Base-by-base conservation (phyloP, 2,113 vertebrate species). In the Thryonomys swinderianus region DNA sequence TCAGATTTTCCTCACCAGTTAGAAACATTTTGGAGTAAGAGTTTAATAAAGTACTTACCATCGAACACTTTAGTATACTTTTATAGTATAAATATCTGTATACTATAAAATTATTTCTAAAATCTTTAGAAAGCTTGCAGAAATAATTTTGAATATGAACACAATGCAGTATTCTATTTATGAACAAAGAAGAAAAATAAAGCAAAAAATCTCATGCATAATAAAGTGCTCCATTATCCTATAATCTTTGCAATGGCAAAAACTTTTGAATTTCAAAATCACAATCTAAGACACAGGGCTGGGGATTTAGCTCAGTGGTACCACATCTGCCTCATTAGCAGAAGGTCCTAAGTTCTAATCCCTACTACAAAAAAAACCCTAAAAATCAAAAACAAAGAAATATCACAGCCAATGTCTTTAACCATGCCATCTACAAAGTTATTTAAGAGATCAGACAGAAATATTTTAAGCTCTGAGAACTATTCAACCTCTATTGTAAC, bases 91-190 rank as follows among this genome's bases (percentile, higher is more conserved):
- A 82, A 76, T 32, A 37, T 10, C 21, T 85, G 88, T 27, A 74
- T 14, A 18, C 34, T 25, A 83, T 55, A 80, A 85, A 80, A 53
- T 48, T 17, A 61, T 45, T 91, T 67, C 14, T 76, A 32, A 88
- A 84, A 80, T 17, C 34, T 69, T 80, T 34, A 82, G 53, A 42
- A 71, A 84, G 37, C 40, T 81, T 48, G 73, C 5, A n/a, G 59
- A 80, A 92, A 89, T 73, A 11, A 80, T 45, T 40, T 95, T 83
- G 25, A 55, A 55, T 83, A 76, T 18, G 76, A 53, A 92, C 27
- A 67, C 1, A 64, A 21, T 57, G 27, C 34, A 53, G 30, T 51
- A 20, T 78, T 87, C 61, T 42, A 51, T 21, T 74, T 90, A 69
- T 53, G 30, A 73, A 85, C 76, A 55, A 55, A 81, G 55, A 87